These are phyloP conservation scores for Koerneria pararmatus DNA, from an alignment of 2,888 invertebrate species.

Conservation along the genomic window DNA sequence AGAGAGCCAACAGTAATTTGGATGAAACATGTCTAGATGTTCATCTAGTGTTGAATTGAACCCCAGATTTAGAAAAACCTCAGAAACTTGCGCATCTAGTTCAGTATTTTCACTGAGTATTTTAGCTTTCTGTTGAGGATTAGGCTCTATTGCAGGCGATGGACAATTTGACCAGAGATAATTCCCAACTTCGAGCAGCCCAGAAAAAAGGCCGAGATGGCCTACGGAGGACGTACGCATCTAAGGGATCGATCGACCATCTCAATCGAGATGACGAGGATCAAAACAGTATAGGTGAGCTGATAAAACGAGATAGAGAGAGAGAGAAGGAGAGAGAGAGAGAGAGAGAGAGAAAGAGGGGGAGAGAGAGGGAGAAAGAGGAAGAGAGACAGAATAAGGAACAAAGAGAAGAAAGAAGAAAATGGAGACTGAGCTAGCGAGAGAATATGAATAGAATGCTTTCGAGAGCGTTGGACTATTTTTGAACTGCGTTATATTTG, in stretches of 20 bases:
- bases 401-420: too few species aligned
- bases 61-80: too few species aligned
- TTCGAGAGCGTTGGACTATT: constrained; percentile 9
- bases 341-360: neutral
- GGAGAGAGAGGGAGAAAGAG: neutral
- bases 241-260: constrained; percentile 30
- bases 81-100: neutral
- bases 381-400: neutral
- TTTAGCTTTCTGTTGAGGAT: neutral
- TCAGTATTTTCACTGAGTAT: neutral
- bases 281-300: neutral
- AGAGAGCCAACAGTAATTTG: neutral
- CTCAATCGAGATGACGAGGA: constrained; percentile 32
- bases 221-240: constrained; percentile 20
- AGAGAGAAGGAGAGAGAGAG: neutral
- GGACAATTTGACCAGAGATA: constrained; percentile 19
- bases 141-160: constrained; percentile 8
- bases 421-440: too few species aligned
- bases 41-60: too few species aligned
- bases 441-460: too few species aligned
- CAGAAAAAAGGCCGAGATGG: constrained; percentile 20
- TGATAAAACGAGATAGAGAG: neutral
- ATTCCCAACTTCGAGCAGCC: constrained; percentile 21
- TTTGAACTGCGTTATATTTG: neutral
- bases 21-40: too few species aligned